phyloP scores from a whole-genome alignment of 2,113 vertebrate species.

The Oryzias woworae region DNA sequence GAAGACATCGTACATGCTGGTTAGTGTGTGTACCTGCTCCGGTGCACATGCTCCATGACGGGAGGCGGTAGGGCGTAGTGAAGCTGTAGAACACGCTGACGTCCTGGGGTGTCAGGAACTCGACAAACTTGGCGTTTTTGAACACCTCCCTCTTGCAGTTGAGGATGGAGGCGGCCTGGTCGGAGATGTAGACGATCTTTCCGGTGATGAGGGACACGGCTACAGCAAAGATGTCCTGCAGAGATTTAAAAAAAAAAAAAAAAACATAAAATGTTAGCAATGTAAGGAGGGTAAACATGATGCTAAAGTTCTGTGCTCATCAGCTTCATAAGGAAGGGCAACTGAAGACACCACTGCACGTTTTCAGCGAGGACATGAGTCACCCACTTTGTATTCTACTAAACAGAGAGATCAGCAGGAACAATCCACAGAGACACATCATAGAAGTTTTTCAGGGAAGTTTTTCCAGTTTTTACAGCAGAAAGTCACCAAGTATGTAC shows the following conservation, averaged over 20 bases:
- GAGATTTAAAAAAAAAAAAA: too few relatives aligned
- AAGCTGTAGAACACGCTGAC: conserved; percentile 94
- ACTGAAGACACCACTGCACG: too few relatives aligned
- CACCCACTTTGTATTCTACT: too few relatives aligned
- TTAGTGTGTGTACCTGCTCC: conserved; percentile 78
- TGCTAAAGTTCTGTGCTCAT: too few relatives aligned
- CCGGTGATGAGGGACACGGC: conserved; percentile 92
- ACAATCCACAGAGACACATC: too few relatives aligned
- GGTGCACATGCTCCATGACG: conserved; percentile 87
- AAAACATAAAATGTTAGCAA: background rate
- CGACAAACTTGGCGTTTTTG: conserved; percentile 90
- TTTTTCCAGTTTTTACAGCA: too few relatives aligned
- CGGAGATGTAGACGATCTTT: conserved; percentile 91
- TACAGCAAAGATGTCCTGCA: conserved; percentile 91
- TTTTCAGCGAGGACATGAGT: too few relatives aligned
- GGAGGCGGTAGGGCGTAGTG: conserved; percentile 88
- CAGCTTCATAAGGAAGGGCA: too few relatives aligned
- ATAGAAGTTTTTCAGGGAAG: too few relatives aligned
- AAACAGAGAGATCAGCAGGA: too few relatives aligned
- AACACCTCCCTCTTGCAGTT: conserved; percentile 87
- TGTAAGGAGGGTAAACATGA: too few relatives aligned
- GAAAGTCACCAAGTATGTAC: too few relatives aligned
- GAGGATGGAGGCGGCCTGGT: conserved; percentile 87
- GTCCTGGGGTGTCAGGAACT: conserved; percentile 92
- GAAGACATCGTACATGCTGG: background rate